phyloP scores from a whole-genome alignment of 2,888 invertebrate species.

The Eueremaeus valkanovi region DNA sequence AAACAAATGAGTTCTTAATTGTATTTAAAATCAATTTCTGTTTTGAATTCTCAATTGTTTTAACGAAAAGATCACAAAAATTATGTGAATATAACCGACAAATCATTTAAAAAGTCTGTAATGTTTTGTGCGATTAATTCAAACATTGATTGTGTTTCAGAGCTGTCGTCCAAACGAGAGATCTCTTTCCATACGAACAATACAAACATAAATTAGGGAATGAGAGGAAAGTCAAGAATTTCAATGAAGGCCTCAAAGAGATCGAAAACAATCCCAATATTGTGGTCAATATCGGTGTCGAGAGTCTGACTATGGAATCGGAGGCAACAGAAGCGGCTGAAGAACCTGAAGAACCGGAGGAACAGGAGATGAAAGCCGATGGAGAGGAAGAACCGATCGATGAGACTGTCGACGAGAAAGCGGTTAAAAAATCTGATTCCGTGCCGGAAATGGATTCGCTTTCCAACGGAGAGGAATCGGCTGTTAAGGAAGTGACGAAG shows the following conservation, averaged over 20 bases:
- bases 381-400: background rate
- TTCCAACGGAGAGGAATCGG: conserved; percentile 40
- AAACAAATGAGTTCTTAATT: background rate
- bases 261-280: conserved; percentile 67
- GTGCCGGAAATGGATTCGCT: background rate
- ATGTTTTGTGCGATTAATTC: conserved; percentile 18
- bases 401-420: background rate
- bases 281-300: conserved; percentile 4
- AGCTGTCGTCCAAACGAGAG: conserved; percentile 75
- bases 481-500: conserved; percentile 43
- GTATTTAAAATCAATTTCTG: background rate
- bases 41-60: background rate
- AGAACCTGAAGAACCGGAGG: conserved; percentile 38
- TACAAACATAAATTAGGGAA: conserved; percentile 71
- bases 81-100: background rate
- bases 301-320: conserved; percentile 38
- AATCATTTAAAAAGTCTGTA: background rate
- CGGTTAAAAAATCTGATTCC: background rate
- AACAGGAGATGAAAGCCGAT: conserved; percentile 22
- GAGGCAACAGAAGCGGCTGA: conserved; percentile 7
- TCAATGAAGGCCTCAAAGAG: conserved; percentile 80
- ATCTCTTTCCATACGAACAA: conserved; percentile 75
- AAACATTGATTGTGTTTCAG: conserved; percentile 48
- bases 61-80: background rate
- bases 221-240: conserved; percentile 74